Base-by-base conservation (phyloP, 2,797 vertebrate species). In the Lepus townsendii region DNA sequence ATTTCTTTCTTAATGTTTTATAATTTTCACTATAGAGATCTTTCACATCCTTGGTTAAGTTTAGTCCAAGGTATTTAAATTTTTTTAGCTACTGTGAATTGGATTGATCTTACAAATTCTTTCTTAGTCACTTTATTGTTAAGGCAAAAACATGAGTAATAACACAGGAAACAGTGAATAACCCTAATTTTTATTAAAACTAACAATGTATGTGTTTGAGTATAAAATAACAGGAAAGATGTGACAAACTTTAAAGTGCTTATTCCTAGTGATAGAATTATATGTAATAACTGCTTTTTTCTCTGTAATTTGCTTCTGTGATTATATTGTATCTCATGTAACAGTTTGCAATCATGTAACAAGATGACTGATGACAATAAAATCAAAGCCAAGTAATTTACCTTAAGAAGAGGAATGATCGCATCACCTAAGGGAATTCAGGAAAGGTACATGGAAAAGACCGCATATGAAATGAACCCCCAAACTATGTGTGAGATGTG, bases 61-160 rank as follows among this genome's bases (percentile, higher is more conserved):
- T 47, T 47, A 47, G 8, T 47, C 42, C 42, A 47, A 47, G 42
- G 42, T 47, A 47, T 47, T 47, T 47, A 47, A 47, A 47, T 47
- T 47, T 47, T 47, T 47, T 8, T 47, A 47, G 42, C 42, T 47
- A 47, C 9, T 9, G 42, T 47, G 42, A 47, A 47, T 9, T 47
- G 42, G 42, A 47, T 47, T 47, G 42, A 47, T 47, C 42, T 47
- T 47, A 47, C 42, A 9, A 9, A 47, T 47, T 47, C 42, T 9
- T 47, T 47, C 42, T 47, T 8, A 47, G 42, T 47, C 42, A 22
- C 65, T 12, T 77, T 69, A 86, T 57, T 89, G 16, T 47, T 82
- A 80, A 82, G 60, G 47, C 22, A 71, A n/a, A 69, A 90, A 93
- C 87, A 83, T 35, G 66, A 90, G n/a, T 76, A 78, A 87, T 60